These are phyloP conservation scores for Rhagophthalmus giganteus DNA, from an alignment of 2,888 invertebrate genomes.

Conservation along the genomic window DNA sequence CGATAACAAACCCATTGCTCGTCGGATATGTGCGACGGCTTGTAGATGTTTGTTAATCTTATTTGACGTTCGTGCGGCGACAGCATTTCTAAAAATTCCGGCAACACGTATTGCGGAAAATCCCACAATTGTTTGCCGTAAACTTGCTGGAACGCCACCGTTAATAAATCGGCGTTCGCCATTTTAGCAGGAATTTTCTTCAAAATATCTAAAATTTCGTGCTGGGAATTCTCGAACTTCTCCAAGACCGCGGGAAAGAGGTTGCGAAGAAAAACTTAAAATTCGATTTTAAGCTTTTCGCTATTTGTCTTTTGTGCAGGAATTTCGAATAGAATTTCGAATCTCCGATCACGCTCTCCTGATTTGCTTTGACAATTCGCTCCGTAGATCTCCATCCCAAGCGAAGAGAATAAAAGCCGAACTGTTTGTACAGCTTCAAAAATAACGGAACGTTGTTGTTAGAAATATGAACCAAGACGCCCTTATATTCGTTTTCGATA, in stretches of 20 bases:
- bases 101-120: background rate
- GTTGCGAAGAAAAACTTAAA: conserved; percentile 12
- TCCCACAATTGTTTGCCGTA: conserved; percentile 7
- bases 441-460: conserved; percentile 3
- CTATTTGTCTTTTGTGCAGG: conserved; percentile 11
- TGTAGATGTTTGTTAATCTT: background rate
- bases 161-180: background rate
- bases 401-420: background rate
- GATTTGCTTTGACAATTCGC: conserved; percentile 1
- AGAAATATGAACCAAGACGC: conserved; percentile 9
- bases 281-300: conserved; percentile 6
- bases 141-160: conserved; percentile 2
- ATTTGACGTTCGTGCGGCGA: background rate
- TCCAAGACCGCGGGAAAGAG: conserved; percentile 11
- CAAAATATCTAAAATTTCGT: background rate
- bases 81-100: conserved; percentile 5
- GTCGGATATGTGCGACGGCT: conserved; percentile 1
- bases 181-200: background rate
- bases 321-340: conserved; percentile 1
- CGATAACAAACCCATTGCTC: conserved; percentile 10
- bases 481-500: background rate
- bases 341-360: background rate
- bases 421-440: background rate
- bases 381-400: conserved; percentile 6
- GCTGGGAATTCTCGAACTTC: background rate